These are phyloP conservation scores for Petrocephalus zakoni DNA, from an alignment of 2,113 vertebrate species.

Conservation along the genomic window DNA sequence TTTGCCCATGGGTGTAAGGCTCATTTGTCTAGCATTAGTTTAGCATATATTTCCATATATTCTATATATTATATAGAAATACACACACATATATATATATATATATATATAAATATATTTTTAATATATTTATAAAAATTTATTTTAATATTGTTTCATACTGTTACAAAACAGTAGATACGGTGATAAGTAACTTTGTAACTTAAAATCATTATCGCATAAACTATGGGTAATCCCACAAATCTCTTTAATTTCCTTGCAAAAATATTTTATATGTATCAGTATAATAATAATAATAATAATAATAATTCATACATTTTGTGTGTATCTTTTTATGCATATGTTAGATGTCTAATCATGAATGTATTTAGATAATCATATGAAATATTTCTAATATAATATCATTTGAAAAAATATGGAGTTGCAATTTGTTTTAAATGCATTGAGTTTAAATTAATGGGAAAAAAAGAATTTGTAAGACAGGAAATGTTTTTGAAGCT, in stretches of 20 bases:
- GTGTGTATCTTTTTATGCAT: not conserved
- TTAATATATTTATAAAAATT: too few relatives aligned
- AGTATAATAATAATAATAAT: too few relatives aligned
- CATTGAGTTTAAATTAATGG: not conserved
- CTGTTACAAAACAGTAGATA: not conserved
- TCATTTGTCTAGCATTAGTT: constrained; percentile 52
- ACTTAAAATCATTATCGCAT: not conserved
- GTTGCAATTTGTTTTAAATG: not conserved
- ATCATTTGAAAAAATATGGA: not conserved
- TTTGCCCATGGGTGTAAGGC: constrained; percentile 58
- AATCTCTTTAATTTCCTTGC: not conserved
- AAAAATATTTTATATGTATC: too few relatives aligned
- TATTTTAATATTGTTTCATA: too few relatives aligned
- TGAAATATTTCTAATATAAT: not conserved
- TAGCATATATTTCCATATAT: too few relatives aligned
- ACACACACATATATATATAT: too few relatives aligned
- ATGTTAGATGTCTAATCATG: not conserved
- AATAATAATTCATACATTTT: not conserved
- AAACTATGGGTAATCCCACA: not conserved
- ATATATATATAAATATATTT: too few relatives aligned
- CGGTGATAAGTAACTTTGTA: not conserved
- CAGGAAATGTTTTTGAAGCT: not conserved
- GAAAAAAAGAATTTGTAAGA: not conserved
- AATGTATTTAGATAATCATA: not conserved
- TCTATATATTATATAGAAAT: too few relatives aligned